Conservation (phyloP, 2,888 invertebrate species). For the Theodoxus fluviatilis region DNA sequence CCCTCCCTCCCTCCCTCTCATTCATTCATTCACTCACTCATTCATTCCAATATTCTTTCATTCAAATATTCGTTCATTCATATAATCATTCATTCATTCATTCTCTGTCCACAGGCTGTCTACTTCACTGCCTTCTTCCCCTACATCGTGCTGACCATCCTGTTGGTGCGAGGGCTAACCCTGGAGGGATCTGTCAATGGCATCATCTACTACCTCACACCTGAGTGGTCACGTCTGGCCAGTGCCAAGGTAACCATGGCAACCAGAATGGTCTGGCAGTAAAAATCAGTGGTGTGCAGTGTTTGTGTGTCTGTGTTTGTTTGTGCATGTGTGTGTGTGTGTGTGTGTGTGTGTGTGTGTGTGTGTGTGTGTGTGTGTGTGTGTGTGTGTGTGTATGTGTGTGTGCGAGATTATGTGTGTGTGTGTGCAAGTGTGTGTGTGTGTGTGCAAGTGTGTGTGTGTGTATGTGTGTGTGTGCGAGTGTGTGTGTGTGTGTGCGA, state of each 20-base stretch:
- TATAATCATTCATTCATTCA: too few species aligned
- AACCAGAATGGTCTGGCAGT: background rate
- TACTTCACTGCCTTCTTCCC: constrained; percentile 63
- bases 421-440: background rate
- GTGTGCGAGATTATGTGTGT: background rate
- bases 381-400: constrained; percentile 13
- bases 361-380: constrained; percentile 9
- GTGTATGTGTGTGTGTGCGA: background rate
- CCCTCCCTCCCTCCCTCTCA: too few species aligned
- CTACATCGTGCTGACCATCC: constrained; percentile 53
- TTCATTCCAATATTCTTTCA: background rate
- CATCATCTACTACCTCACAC: constrained; percentile 56
- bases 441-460: constrained; percentile 1
- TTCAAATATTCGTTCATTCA: too few species aligned
- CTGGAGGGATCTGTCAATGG: constrained; percentile 55
- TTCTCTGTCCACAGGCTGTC: constrained; percentile 45
- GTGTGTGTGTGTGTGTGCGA: constrained; percentile 19
- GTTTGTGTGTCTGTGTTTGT: constrained; percentile 5
- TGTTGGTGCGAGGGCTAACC: constrained; percentile 54
- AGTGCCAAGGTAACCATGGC: constrained; percentile 48
- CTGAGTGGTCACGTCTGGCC: constrained; percentile 50
- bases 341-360: constrained; percentile 6
- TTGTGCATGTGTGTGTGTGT: background rate
- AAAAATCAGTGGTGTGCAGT: background rate
- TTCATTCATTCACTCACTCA: too few species aligned